Conservation (phyloP, 2,888 invertebrate genomes). For the Amphiduros pacificus region DNA sequence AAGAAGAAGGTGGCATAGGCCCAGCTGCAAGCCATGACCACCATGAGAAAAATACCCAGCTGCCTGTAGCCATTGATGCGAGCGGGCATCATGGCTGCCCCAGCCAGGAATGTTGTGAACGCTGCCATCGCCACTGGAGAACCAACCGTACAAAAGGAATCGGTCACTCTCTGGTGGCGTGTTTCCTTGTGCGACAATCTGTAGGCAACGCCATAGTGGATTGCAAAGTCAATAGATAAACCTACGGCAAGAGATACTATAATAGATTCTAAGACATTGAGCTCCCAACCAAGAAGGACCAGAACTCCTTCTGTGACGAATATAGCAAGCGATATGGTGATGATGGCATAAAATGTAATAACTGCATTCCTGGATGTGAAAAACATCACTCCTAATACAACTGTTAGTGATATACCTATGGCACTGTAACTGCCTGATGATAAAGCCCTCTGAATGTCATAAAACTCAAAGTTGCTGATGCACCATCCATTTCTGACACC, state of each 20-base stretch:
- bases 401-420: constrained; percentile 75
- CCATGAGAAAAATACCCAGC: constrained; percentile 81
- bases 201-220: constrained; percentile 85
- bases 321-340: constrained; percentile 83
- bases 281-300: constrained; percentile 73
- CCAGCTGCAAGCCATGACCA: constrained; percentile 88
- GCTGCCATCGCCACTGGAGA: constrained; percentile 86
- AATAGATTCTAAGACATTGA: constrained; percentile 87
- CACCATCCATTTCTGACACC: constrained; percentile 86
- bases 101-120: constrained; percentile 81
- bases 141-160: constrained; percentile 64
- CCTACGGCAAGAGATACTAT: constrained; percentile 91
- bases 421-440: constrained; percentile 81
- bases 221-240: constrained; percentile 84
- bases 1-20: constrained; percentile 53
- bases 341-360: constrained; percentile 79
- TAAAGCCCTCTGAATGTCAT: constrained; percentile 82
- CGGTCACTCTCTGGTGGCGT: constrained; percentile 1
- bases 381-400: constrained; percentile 76
- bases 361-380: constrained; percentile 80
- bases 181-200: constrained; percentile 21
- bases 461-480: constrained; percentile 78
- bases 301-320: constrained; percentile 72
- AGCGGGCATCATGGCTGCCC: constrained; percentile 81
- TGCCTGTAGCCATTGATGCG: constrained; percentile 85